Evolutionary conservation across 2,888 invertebrate genomes (phyloP).

Genomic region (Plagodis dolabraria): DNA sequence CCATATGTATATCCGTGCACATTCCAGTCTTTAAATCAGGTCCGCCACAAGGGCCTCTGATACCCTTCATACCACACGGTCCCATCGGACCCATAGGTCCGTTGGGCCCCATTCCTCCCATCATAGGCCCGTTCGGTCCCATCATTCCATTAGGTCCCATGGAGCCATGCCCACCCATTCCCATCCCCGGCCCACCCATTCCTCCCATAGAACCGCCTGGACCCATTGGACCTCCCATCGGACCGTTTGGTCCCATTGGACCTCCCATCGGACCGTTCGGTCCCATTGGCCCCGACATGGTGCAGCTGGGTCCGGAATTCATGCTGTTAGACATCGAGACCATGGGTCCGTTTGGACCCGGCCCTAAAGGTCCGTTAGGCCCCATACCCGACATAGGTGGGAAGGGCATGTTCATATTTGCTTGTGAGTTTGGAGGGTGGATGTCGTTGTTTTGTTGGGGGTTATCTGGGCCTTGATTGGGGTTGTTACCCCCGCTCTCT

Average conservation of each 20-base stretch:
- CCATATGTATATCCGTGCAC: constrained; percentile 83
- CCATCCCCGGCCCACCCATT: constrained; percentile 47
- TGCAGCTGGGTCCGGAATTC: constrained; percentile 77
- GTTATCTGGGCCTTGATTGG: constrained; percentile 59
- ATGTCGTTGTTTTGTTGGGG: constrained; percentile 63
- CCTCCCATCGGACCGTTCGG: constrained; percentile 62
- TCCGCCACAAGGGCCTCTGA: constrained; percentile 77
- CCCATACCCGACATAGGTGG: constrained; percentile 76
- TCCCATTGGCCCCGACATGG: constrained; percentile 77
- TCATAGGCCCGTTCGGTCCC: constrained; percentile 53
- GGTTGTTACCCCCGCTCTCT: constrained; percentile 85
- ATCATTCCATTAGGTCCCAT: constrained; percentile 51
- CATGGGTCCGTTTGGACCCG: constrained; percentile 77
- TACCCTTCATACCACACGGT: constrained; percentile 80
- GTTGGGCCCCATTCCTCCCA: constrained; percentile 77
- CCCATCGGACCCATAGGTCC: constrained; percentile 83
- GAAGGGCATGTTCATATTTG: constrained; percentile 73
- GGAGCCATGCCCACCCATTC: constrained; percentile 66
- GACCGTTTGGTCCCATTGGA: constrained; percentile 61
- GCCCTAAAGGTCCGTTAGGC: constrained; percentile 73
- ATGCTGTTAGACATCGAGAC: constrained; percentile 76
- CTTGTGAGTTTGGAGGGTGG: constrained; percentile 72
- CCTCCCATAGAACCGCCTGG: constrained; percentile 67
- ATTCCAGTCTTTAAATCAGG: constrained; percentile 81
- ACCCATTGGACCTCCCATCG: constrained; percentile 68